Evolutionary conservation across 2,113 vertebrate species (phyloP), one percentile per base, ranked within the genome.

Genomic region (Microtus pennsylvanicus): DNA sequence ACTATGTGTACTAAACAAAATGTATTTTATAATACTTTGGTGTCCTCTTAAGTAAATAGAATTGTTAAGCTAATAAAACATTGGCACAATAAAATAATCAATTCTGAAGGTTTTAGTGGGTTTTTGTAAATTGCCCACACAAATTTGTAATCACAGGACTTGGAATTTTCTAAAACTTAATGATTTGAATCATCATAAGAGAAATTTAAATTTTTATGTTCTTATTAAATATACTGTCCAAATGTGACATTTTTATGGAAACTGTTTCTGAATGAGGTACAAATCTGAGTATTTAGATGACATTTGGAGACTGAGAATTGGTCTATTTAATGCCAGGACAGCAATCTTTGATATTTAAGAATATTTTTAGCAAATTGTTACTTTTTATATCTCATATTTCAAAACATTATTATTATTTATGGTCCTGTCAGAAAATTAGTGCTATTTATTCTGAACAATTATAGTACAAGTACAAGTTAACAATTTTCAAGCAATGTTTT

Each of bases 101-200:
- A 92, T 95, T 96, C 96, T 67, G 87, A 78, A 95, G 21, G 13
- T 93, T 96, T 35, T 97, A 78, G 47, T 96, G 55, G 52, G 65
- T 65, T 97, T 96, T 97, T n/a, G 5, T 96, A 83, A 80, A 91
- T 78, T 93, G 13, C 42, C 87, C n/a, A 89, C 86, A 94, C 0
- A 1, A 93, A 96, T 97, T 95, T 97, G 61, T 76, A 75, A 94
- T 91, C 74, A 92, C 35, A 78, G 33, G 45, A 50, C 61, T 88
- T 86, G 80, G 83, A 45, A 42, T 78, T 97, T 97, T 96, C 91
- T 97, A 91, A 97, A 94, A 96, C n/a, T 45, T 97, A 96, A 95
- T 96, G 74, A 87, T 96, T 96, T 96, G 93, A 83, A 67, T 93
- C 63, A 87, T 72, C 94, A 96, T 85, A 83, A 90, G 77, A 74